A percentile compares a stretch with the other conserved stretches of the same genome.
Conservation (phyloP, 2,797 vertebrate genomes). For the Strix occidentalis region DNA sequence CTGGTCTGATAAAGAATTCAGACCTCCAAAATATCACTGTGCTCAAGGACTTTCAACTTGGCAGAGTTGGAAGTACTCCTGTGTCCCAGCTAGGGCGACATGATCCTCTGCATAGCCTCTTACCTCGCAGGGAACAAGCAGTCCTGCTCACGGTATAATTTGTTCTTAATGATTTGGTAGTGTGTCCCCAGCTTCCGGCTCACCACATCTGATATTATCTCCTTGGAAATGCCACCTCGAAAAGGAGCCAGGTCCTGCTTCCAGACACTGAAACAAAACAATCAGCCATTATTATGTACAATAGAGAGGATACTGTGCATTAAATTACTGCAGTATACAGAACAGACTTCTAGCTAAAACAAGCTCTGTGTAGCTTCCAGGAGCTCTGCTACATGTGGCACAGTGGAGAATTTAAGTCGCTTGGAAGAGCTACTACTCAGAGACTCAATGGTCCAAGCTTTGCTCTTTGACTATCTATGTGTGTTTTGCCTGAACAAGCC, state of each 20-base stretch:
- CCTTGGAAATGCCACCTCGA: constrained; percentile 83
- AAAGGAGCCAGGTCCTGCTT: constrained; percentile 87
- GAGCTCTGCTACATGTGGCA: neutral
- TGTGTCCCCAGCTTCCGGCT: constrained; percentile 89
- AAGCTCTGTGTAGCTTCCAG: neutral
- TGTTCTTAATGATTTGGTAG: constrained; percentile 90
- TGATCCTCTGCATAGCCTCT: neutral
- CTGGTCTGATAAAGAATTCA: neutral
- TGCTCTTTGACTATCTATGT: neutral
- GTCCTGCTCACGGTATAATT: constrained; percentile 89
- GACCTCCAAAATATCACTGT: neutral
- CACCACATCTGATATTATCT: constrained; percentile 81
- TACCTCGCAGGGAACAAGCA: constrained; percentile 98
- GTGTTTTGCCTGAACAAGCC: neutral
- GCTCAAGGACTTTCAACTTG: neutral
- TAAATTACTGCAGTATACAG: neutral
- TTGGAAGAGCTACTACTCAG: neutral
- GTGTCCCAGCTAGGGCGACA: neutral
- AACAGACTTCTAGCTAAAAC: neutral
- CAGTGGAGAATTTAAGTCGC: neutral
- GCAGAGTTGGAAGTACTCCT: neutral
- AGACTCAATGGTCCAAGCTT: neutral
- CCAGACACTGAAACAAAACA: constrained; percentile 81
- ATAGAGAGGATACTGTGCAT: neutral
- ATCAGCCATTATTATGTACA: neutral